Evolutionary conservation across 2,888 invertebrate genomes (phyloP), one percentile per base, ranked within the genome.

Genomic region (Agonum fuliginosum): DNA sequence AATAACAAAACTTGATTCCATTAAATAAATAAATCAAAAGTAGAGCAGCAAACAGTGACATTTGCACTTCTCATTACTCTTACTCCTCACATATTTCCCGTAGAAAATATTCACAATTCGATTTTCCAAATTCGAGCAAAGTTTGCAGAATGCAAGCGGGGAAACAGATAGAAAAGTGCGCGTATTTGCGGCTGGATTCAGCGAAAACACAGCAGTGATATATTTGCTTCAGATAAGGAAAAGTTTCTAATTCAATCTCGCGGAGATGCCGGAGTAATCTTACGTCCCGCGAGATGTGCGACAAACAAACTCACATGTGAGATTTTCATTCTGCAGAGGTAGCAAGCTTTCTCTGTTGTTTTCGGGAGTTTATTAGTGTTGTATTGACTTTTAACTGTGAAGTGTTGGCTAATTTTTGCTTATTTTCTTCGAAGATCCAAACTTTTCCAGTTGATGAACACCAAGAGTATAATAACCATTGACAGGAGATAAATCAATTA

Each of bases 201-300:
- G 58, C 58, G 43, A 65, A 65, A 62, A 74, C 67, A 43, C 67
- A 43, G 34, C 34, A 30, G 71, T 71, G 71, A 71, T 71, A 46
- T 71, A 71, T 71, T 48, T 71, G 27, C 46, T 51, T 48, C 71
- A 71, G 71, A 71, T 71, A 71, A 71, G 71, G 51, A 48, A 71
- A 71, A 71, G 51, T 71, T 71, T 71, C 46, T 71, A 71, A 71
- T 71, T 71, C 71, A 71, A 71, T 71, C 71, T 51, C 51, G 17
- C 19, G 6, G 51, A 71, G 71, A 46, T 51, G 71, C 14, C n/a
- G 48, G 48, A 51, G 71, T 71, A 71, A 71, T 71, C 71, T 71
- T 12, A 19, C 48, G 70, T 71, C 51, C 30, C 51, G 10, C 3
- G 71, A 48, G 71, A 71, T 37, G 67, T 2, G 41, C 10, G 67